A percentile compares a stretch with the other conserved stretches of the same genome.
Evolutionary conservation across 2,888 invertebrate species (phyloP).

Genomic region (Alcis repandata): DNA sequence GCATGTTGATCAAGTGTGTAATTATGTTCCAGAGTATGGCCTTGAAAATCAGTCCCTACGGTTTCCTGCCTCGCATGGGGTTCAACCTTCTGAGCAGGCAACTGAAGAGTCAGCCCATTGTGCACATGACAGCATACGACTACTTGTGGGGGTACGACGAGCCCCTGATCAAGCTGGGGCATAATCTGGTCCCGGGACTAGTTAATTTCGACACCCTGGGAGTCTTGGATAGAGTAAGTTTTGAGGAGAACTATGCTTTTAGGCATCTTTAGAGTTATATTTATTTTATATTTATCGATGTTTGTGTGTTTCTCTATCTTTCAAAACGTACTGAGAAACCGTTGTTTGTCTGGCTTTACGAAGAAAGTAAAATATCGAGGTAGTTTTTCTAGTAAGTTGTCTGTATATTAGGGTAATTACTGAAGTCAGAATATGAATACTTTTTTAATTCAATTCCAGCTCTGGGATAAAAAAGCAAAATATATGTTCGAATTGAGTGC

Average conservation of each 20-base stretch:
- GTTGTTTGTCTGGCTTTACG: no score
- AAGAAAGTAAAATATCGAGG: no score
- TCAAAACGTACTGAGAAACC: no score
- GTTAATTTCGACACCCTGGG: constrained; percentile 92
- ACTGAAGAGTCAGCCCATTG: constrained; percentile 87
- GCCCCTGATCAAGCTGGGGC: constrained; percentile 89
- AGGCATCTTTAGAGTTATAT: no score
- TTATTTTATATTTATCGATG: no score
- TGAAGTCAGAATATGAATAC: no score
- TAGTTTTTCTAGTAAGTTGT: no score
- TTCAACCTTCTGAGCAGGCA: constrained; percentile 86
- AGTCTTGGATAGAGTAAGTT: constrained; percentile 90
- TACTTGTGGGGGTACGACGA: constrained; percentile 95
- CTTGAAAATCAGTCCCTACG: constrained; percentile 81
- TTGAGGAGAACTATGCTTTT: background rate
- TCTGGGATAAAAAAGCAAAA: constrained; percentile 62
- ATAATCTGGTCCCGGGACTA: constrained; percentile 88
- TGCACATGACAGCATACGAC: constrained; percentile 88
- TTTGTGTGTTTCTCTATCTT: no score
- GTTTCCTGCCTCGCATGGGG: constrained; percentile 86
- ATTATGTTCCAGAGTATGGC: constrained; percentile 58
- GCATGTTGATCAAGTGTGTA: no score
- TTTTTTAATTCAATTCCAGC: constrained; percentile 50
- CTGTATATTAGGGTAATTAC: no score
- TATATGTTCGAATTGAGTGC: constrained; percentile 57